These are phyloP conservation scores for Nansenia antarctica DNA, from an alignment of 2,113 vertebrate species.

Conservation along the genomic window DNA sequence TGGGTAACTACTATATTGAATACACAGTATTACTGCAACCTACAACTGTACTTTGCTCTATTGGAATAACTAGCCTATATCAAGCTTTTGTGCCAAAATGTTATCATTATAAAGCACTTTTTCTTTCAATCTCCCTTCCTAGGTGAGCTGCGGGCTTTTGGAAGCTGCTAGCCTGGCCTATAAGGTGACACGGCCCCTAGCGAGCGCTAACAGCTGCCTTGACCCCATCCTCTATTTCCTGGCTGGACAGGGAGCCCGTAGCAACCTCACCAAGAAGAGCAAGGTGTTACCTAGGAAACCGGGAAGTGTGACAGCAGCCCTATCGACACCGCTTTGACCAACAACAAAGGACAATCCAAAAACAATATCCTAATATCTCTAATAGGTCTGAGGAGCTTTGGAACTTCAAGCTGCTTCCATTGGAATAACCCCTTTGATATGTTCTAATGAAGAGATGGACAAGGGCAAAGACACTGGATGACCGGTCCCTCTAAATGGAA, in stretches of 20 bases:
- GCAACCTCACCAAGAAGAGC: conserved; percentile 47
- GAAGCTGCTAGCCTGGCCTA: conserved; percentile 88
- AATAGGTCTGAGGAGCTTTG: neutral
- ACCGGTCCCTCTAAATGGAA: neutral
- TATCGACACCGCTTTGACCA: conserved; percentile 49
- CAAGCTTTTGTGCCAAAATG: no score
- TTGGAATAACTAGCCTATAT: no score
- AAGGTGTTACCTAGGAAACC: conserved; percentile 9
- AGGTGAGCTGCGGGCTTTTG: conserved; percentile 83
- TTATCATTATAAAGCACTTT: neutral
- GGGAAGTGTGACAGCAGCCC: neutral
- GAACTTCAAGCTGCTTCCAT: neutral
- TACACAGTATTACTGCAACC: no score
- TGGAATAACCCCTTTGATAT: neutral
- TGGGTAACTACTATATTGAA: no score
- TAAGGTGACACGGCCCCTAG: conserved; percentile 90
- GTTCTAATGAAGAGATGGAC: neutral
- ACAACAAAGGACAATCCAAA: neutral
- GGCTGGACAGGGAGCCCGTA: conserved; percentile 83
- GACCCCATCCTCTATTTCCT: conserved; percentile 95
- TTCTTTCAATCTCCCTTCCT: neutral
- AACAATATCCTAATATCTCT: no score
- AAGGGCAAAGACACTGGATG: neutral
- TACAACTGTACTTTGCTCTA: no score
- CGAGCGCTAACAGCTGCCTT: conserved; percentile 93